A percentile compares a stretch with the other conserved stretches of the same genome.
Evolutionary conservation across 2,888 invertebrate species (phyloP).

Genomic region (Orthosia gothica): DNA sequence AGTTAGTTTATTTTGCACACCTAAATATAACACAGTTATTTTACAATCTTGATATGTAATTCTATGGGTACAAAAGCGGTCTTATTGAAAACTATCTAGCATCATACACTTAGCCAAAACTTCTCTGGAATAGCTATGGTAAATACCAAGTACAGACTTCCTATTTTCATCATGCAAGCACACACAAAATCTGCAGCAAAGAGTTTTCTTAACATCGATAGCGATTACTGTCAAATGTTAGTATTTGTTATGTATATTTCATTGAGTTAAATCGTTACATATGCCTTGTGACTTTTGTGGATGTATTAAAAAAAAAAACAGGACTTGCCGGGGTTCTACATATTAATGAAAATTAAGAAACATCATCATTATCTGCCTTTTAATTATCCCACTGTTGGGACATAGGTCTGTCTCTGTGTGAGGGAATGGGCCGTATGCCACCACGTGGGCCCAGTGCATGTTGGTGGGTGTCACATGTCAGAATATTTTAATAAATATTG

Average conservation of each 20-base stretch:
- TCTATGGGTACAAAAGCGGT: no score
- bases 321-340: no score
- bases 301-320: neutral
- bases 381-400: no score
- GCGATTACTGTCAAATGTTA: constrained; percentile 15
- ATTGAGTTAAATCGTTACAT: constrained; percentile 26
- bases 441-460: no score
- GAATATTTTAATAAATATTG: neutral
- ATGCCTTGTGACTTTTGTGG: neutral
- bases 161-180: constrained; percentile 12
- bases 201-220: constrained; percentile 12
- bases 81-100: neutral
- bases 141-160: neutral
- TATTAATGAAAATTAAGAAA: neutral
- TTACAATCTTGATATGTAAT: no score
- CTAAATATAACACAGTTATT: no score
- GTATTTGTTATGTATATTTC: constrained; percentile 22
- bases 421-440: no score
- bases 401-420: no score
- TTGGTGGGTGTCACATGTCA: no score
- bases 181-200: neutral
- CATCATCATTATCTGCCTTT: no score
- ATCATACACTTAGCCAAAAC: neutral
- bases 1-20: neutral
- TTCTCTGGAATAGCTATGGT: neutral